A percentile compares a stretch with the other conserved stretches of the same genome.
These are phyloP conservation scores for Stegostoma tigrinum DNA, from an alignment of 2,113 vertebrate genomes.

Conservation along the genomic window DNA sequence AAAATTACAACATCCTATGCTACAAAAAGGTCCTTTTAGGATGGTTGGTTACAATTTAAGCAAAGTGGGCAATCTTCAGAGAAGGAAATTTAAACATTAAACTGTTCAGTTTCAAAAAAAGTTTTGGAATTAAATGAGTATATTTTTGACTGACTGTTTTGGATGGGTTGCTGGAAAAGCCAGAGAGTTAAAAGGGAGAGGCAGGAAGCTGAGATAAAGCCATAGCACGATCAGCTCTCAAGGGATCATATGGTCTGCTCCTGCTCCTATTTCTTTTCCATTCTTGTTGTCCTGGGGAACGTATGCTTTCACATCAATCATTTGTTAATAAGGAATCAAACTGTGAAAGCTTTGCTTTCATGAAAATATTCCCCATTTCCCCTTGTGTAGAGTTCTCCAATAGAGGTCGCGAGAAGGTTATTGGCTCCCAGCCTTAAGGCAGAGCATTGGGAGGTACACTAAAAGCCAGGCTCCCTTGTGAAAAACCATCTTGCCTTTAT, in stretches of 20 bases:
- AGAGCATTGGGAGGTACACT: background rate
- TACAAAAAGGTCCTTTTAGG: background rate
- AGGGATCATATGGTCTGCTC: background rate
- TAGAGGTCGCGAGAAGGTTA: background rate
- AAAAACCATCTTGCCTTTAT: background rate
- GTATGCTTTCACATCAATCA: background rate
- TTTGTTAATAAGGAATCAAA: background rate
- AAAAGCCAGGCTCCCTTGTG: background rate
- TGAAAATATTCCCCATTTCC: background rate
- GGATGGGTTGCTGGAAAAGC: background rate
- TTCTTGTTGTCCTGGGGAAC: background rate
- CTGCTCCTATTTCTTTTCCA: background rate
- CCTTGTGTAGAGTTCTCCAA: background rate
- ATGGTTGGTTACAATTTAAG: background rate
- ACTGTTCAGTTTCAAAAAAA: background rate
- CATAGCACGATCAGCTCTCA: background rate
- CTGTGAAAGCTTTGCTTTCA: background rate
- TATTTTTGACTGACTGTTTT: background rate
- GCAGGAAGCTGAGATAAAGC: background rate
- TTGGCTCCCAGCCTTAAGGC: background rate
- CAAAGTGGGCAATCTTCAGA: background rate
- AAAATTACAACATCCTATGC: background rate
- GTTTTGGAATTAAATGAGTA: background rate
- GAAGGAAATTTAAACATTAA: background rate
- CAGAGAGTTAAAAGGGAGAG: background rate